Evolutionary conservation across 35 echinoderm and acorn worm species (phyloP).

Genomic region (Diadema setosum): DNA sequence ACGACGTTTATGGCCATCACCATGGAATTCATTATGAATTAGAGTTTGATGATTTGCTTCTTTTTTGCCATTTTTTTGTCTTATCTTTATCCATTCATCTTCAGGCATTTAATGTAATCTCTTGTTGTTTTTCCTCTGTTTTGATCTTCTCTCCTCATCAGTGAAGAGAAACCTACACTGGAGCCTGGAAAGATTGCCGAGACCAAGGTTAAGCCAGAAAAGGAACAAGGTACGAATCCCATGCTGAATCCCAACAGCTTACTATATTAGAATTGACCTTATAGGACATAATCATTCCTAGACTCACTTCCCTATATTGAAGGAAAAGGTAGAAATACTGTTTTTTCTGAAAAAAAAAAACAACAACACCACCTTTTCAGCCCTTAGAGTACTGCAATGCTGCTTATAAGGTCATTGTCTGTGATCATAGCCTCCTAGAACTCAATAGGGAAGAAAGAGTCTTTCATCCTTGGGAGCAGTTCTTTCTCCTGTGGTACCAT

Average conservation of each 20-base stretch:
- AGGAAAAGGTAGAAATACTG: not conserved
- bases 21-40: not conserved
- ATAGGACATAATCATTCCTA: not conserved
- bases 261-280: not conserved
- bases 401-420: not conserved
- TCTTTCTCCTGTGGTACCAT: no score
- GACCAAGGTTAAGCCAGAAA: not conserved
- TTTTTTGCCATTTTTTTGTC: not conserved
- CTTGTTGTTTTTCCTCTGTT: not conserved
- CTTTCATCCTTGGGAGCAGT: no score
- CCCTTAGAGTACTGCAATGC: not conserved
- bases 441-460: no score
- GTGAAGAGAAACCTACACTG: slow-evolving; percentile 3
- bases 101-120: not conserved
- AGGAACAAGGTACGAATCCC: not conserved
- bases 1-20: not conserved
- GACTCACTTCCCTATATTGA: not conserved
- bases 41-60: not conserved
- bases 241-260: not conserved
- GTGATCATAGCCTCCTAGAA: no score
- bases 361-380: not conserved
- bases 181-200: not conserved
- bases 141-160: not conserved
- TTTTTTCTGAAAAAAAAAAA: not conserved
- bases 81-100: not conserved